Percentiles rank a stretch among this genome's conserved stretches.
Evolutionary conservation across 2,888 invertebrate species (phyloP).

Genomic region (Drosophila rubida): DNA sequence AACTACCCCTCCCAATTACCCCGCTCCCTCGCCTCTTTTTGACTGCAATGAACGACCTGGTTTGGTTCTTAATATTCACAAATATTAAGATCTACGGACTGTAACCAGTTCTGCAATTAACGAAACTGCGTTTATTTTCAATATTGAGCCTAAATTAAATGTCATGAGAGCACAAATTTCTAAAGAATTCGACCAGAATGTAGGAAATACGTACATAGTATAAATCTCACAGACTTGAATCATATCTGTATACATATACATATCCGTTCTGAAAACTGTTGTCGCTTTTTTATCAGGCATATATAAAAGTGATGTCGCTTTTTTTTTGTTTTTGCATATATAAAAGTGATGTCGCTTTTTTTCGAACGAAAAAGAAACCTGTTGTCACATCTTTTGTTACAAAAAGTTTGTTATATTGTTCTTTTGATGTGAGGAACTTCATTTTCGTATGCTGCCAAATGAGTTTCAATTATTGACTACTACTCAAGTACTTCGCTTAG

Average conservation of each 20-base stretch:
- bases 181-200: slow-evolving; percentile 5
- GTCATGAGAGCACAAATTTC: neutral
- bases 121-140: neutral
- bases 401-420: slow-evolving; percentile 1
- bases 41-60: slow-evolving; percentile 12
- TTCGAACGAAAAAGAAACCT: slow-evolving; percentile 6
- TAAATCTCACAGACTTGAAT: neutral
- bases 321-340: neutral
- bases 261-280: neutral
- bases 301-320: neutral
- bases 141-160: neutral
- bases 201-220: slow-evolving; percentile 7
- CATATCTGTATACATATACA: neutral
- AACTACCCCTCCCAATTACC: neutral
- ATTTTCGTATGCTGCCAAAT: neutral
- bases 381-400: neutral
- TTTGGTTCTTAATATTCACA: slow-evolving; percentile 1
- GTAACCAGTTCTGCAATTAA: neutral
- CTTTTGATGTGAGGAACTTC: neutral
- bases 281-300: neutral
- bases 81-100: neutral
- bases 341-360: slow-evolving; percentile 3
- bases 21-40: neutral
- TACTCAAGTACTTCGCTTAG: neutral
- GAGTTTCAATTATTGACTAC: too few relatives aligned